These are phyloP conservation scores for Anolis carolinensis DNA, from an alignment of 2,113 vertebrate genomes.

Conservation along the genomic window DNA sequence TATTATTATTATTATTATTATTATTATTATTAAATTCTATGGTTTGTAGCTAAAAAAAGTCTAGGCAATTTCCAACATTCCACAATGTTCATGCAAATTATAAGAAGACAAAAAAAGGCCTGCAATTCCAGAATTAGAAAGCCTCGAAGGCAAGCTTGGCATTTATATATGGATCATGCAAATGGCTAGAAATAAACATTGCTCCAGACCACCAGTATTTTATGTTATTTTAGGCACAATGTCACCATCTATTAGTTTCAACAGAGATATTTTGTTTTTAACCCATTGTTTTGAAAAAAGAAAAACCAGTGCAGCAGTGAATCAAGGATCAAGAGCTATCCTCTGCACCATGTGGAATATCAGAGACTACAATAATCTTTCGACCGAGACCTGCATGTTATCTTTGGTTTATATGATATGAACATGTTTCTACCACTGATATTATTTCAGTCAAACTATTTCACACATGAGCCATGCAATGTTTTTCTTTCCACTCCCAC, in stretches of 20 bases:
- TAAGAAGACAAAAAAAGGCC: neutral
- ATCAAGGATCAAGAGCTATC: fast-evolving
- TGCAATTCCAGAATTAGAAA: neutral
- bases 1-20: too few species aligned
- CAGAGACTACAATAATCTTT: neutral
- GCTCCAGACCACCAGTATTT: fast-evolving
- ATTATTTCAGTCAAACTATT: constrained; percentile 63
- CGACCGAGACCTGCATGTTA: neutral
- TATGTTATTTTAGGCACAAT: neutral
- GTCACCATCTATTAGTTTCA: neutral
- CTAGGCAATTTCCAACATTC: too few species aligned
- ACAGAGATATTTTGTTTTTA: neutral
- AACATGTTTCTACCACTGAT: constrained; percentile 14
- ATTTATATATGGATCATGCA: neutral
- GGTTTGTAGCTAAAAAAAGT: too few species aligned
- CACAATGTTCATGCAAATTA: neutral
- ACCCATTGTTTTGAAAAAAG: neutral
- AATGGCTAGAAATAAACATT: fast-evolving
- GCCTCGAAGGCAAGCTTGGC: fast-evolving
- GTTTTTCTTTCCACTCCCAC: constrained; percentile 75
- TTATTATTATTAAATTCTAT: too few species aligned
- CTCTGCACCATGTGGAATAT: neutral
- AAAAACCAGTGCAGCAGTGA: neutral
- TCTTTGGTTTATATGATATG: constrained; percentile 44
- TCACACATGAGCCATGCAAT: constrained; percentile 58